Evolutionary conservation across 2,113 vertebrate species (phyloP), one percentile per base, ranked within the genome.

Genomic region (Heterotis niloticus): DNA sequence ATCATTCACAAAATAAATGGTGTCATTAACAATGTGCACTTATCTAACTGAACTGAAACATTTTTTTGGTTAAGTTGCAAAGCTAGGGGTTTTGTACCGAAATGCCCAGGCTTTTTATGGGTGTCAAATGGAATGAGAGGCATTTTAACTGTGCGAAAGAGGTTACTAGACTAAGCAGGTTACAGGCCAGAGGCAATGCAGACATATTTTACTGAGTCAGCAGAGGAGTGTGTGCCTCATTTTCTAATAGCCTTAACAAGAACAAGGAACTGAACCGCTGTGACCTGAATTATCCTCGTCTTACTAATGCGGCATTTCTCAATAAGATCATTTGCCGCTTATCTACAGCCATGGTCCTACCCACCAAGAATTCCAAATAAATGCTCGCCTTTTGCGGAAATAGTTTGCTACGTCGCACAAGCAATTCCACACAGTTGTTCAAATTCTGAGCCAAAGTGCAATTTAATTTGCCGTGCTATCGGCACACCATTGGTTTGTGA

Each of bases 161-260:
- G 80, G 59, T 78, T 71, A 71, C 73, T 76, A 72, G 74, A 54
- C 59, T 79, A 79, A 75, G 73, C 81, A 78, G 54, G 76, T 71
- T 69, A 82, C 69, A n/a, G 28, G 44, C 67, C 60, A 69, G 64
- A 66, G 54, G 68, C 78, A 59, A 79, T 67, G 62, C 78, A 29
- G 23, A 34, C 57, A 56, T 52, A 70, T 65, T 79, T 78, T 67
- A 79, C 29, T 59, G 79, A 80, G 78, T 80, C 81, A 80, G 78
- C 78, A 64, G 56, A 62, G 60, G 54, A 77, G 29, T 57, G 44
- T 44, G 34, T n/a, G 64, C 51, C 70, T 77, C 28, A 74, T 79
- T 52, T 73, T 75, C 78, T 76, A 83, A 78, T 78, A 78, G 59
- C n/a, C 70, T 78, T 76, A 71, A 64, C 65, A 54, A 78, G 56